Evolutionary conservation across 2,113 vertebrate species (phyloP).

Genomic region (Girardinichthys multiradiatus): DNA sequence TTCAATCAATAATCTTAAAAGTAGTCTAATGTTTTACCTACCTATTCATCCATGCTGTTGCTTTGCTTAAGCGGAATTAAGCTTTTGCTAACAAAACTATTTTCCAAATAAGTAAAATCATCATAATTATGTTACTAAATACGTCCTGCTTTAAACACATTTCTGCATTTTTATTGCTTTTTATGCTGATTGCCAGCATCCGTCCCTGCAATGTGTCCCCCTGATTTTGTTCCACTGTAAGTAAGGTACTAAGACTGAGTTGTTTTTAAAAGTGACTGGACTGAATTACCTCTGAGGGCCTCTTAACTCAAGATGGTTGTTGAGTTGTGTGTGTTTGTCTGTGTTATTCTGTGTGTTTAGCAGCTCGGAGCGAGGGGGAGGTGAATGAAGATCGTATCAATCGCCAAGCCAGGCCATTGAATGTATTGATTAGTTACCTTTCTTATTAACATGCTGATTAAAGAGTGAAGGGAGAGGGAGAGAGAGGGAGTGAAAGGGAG

Average conservation of each 20-base stretch:
- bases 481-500: slow-evolving; percentile 61
- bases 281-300: slow-evolving; percentile 56
- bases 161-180: slow-evolving; percentile 1
- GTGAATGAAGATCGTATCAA: slow-evolving; percentile 84
- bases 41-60: not conserved
- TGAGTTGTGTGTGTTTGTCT: slow-evolving; percentile 57
- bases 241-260: not conserved
- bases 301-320: slow-evolving; percentile 38
- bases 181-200: not conserved
- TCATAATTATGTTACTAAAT: no score
- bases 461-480: slow-evolving; percentile 78
- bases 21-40: not conserved
- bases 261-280: slow-evolving; percentile 25
- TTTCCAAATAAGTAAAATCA: not conserved
- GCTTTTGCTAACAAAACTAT: not conserved
- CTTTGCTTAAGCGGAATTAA: not conserved
- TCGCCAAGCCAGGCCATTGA: slow-evolving; percentile 83
- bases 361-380: slow-evolving; percentile 65
- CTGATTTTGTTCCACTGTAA: not conserved
- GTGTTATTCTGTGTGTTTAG: slow-evolving; percentile 54
- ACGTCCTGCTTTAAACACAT: no score
- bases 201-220: not conserved
- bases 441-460: slow-evolving; percentile 90
- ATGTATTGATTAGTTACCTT: slow-evolving; percentile 89
- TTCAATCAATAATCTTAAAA: not conserved